Evolutionary conservation across 2,888 invertebrate genomes (phyloP), one percentile per base, ranked within the genome.

Genomic region (Polyommatus iphigenia): DNA sequence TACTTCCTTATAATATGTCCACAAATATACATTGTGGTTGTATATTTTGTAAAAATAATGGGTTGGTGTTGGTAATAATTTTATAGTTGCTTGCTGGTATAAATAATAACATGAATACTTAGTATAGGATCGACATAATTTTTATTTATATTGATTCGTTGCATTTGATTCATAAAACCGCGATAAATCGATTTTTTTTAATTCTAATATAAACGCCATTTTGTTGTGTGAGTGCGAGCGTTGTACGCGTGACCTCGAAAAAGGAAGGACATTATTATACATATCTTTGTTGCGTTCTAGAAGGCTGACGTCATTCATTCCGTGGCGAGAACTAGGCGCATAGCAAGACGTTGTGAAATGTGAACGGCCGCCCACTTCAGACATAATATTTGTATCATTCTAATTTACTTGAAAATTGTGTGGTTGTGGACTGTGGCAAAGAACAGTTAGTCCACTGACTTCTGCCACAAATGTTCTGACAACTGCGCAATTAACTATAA

Each of bases 331-430:
- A 89, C 90, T 88, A 87, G 87, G 87, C 90, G 83, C 83, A 84
- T 81, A 87, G 88, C 90, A 87, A 91, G 90, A 89, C 89, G 91
- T 93, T 94, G 94, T 93, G 94, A 93, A 93, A 93, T 93, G 93
- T 93, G 94, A 92, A 92, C 91, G 91, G 91, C 91, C 92, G 90
- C 91, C 91, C 89, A 93, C 91, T 90, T 90, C 90, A 89, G 88
- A 87, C 87, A 87, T 88, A 67, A 67, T 29, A 88, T 87, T 87
- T 87, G 87, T 88, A 90, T 89, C 87, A 88, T 85, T 67, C 85
- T 88, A 91, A 90, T 89, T 90, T 87, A 88, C 85, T 92, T 88
- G 88, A 91, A 92, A 93, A 90, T 91, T 86, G 92, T 92, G 93
- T 92, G 93, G 90, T 91, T 86, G 92, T 92, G 93, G 91, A 90